Evolutionary conservation across 2,113 vertebrate species (phyloP).

Genomic region (Crotalus viridis): DNA sequence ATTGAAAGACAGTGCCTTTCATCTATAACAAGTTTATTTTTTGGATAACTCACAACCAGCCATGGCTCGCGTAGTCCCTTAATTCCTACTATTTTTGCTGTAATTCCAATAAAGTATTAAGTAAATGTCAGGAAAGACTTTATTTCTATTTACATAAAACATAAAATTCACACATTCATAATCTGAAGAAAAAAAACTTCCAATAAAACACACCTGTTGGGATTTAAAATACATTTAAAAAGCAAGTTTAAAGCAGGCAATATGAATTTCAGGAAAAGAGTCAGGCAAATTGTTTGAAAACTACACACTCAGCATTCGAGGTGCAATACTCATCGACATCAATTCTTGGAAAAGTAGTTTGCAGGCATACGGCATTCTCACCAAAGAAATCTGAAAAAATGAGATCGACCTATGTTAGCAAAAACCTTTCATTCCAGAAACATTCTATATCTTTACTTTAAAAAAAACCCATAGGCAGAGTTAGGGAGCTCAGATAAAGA

Average conservation of each 20-base stretch:
- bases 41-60: conserved; percentile 47
- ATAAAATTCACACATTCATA: conserved; percentile 55
- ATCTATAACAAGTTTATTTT: conserved; percentile 34
- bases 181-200: conserved; percentile 44
- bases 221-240: conserved; percentile 26
- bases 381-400: conserved; percentile 87
- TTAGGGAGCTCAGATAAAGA: not conserved
- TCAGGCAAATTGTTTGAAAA: not conserved
- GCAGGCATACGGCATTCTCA: conserved; percentile 96
- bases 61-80: conserved; percentile 51
- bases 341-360: conserved; percentile 97
- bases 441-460: not conserved
- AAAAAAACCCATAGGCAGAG: not conserved
- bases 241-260: not conserved
- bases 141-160: conserved; percentile 74
- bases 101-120: conserved; percentile 58
- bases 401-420: not conserved
- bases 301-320: conserved; percentile 94
- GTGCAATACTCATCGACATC: conserved; percentile 99
- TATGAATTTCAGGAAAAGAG: not conserved
- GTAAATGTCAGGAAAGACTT: conserved; percentile 69
- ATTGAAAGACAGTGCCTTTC: not conserved
- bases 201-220: conserved; percentile 20
- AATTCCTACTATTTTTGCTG: conserved; percentile 51
- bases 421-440: not conserved